Evolutionary conservation across 2,888 invertebrate species (phyloP).

Genomic region (Sarcophaga caerulescens): DNA sequence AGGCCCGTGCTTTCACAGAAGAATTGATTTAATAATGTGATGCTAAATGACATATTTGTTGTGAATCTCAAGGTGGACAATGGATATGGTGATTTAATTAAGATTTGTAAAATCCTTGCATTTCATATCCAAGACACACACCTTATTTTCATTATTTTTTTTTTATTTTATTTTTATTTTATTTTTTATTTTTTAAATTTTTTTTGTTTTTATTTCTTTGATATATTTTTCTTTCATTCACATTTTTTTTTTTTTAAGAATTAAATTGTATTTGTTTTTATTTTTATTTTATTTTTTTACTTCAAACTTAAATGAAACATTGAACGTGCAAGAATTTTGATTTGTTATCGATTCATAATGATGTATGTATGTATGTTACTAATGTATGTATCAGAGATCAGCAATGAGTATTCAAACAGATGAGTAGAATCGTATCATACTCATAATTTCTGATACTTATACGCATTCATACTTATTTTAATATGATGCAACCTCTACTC

Average conservation of each 20-base stretch:
- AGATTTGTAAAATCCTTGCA: conserved; percentile 56
- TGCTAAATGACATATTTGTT: conserved; percentile 72
- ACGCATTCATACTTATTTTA: too few relatives aligned
- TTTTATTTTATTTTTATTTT: conserved; percentile 11
- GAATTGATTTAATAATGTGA: conserved; percentile 80
- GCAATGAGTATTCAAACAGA: too few relatives aligned
- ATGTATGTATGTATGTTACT: conserved; percentile 39
- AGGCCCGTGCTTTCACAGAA: conserved; percentile 82
- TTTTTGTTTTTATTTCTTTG: conserved; percentile 32
- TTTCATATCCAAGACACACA: conserved; percentile 65
- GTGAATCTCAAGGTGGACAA: conserved; percentile 65
- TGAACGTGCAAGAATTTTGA: conserved; percentile 68
- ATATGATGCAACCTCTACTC: too few relatives aligned
- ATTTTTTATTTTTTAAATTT: neutral
- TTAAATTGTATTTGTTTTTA: neutral
- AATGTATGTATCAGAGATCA: conserved; percentile 43
- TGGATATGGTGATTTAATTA: conserved; percentile 41
- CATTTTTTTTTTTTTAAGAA: neutral
- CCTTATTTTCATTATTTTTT: conserved; percentile 34
- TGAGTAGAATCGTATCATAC: too few relatives aligned
- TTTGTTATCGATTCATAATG: conserved; percentile 44
- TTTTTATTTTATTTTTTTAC: conserved; percentile 24
- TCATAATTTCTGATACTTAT: too few relatives aligned
- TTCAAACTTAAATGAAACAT: conserved; percentile 65
- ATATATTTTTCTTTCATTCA: conserved; percentile 33